Evolutionary conservation across 53 echinoderm and acorn worm genomes (phyloP), one percentile per base, ranked within the genome.

Genomic region (Echinarachnius parma): DNA sequence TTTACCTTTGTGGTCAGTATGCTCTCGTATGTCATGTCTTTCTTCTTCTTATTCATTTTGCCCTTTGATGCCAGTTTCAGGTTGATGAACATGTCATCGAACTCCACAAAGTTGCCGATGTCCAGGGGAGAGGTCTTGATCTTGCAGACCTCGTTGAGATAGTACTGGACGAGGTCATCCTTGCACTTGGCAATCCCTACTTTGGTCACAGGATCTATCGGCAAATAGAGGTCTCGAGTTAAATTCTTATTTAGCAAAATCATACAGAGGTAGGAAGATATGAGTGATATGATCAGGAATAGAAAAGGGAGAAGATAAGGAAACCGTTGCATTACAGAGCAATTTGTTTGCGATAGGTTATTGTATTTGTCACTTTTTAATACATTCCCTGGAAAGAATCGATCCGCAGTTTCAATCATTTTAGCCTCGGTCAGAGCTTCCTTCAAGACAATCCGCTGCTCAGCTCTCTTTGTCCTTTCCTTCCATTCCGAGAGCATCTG

Each of bases 41-140:
- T n/a, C n/a, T n/a, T n/a, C n/a, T n/a, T n/a, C n/a, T n/a, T n/a
- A n/a, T n/a, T n/a, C n/a, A n/a, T n/a, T n/a, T n/a, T n/a, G n/a
- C n/a, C n/a, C n/a, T n/a, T n/a, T n/a, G n/a, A n/a, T n/a, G n/a
- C n/a, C n/a, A n/a, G n/a, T 35, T 35, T 61, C 9, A 34, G 19
- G 22, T 61, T 61, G 19, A 61, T 61, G 61, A 20, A 61, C 18
- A 61, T 61, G 21, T 61, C 11, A 33, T 61, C 61, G 10, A 61
- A 35, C 10, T 61, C 61, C 4, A 61, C 34, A 23, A 34, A 36
- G 61, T 31, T 34, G 22, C 35, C 61, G 11, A 35, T 33, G 35
- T 61, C 61, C 5, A 61, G 36, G 10, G 61, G 61, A 13, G 61
- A 61, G 35, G 61, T 61, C 36, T 61, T 61, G 21, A 61, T 36